Conservation (phyloP, 2,797 vertebrate species). For the Anolis apletophallus region DNA sequence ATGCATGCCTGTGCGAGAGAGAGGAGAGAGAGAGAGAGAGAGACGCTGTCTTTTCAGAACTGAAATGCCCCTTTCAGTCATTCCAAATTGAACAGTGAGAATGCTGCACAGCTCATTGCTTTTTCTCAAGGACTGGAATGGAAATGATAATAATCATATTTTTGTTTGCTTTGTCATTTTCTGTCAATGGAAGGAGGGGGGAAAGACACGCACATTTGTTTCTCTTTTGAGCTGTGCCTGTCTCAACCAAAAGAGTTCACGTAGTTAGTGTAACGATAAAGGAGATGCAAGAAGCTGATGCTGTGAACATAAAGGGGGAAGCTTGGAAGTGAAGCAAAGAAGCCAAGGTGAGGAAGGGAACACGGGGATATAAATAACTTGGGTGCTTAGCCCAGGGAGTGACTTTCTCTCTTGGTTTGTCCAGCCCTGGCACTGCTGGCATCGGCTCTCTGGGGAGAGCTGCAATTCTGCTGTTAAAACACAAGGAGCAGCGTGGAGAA, state of each 20-base stretch:
- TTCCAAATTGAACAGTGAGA: slow-evolving; percentile 64
- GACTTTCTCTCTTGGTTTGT: slow-evolving; percentile 74
- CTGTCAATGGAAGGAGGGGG: slow-evolving; percentile 42
- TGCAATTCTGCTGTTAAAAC: slow-evolving; percentile 88
- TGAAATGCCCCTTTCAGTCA: slow-evolving; percentile 35
- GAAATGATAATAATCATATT: slow-evolving; percentile 48
- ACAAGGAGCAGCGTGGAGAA: slow-evolving; percentile 90
- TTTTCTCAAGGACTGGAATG: slow-evolving; percentile 48
- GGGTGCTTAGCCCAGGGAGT: slow-evolving; percentile 73
- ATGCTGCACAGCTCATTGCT: slow-evolving; percentile 42
- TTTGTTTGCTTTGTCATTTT: slow-evolving; percentile 36
- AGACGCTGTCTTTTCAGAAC: slow-evolving; percentile 44
- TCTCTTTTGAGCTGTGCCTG: slow-evolving; percentile 63
- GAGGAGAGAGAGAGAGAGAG: neutral
- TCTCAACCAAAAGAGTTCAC: slow-evolving; percentile 76
- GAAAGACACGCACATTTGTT: slow-evolving; percentile 69
- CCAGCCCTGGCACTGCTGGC: slow-evolving; percentile 83
- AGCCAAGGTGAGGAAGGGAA: slow-evolving; percentile 66
- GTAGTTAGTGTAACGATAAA: slow-evolving; percentile 52
- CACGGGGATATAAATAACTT: slow-evolving; percentile 66
- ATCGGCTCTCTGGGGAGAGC: slow-evolving; percentile 84
- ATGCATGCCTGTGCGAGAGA: neutral
- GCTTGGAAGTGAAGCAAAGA: slow-evolving; percentile 54
- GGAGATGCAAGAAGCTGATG: slow-evolving; percentile 63
- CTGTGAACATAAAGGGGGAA: slow-evolving; percentile 57